Evolutionary conservation across 2,888 invertebrate genomes (phyloP).

Genomic region (Cetonia aurata): DNA sequence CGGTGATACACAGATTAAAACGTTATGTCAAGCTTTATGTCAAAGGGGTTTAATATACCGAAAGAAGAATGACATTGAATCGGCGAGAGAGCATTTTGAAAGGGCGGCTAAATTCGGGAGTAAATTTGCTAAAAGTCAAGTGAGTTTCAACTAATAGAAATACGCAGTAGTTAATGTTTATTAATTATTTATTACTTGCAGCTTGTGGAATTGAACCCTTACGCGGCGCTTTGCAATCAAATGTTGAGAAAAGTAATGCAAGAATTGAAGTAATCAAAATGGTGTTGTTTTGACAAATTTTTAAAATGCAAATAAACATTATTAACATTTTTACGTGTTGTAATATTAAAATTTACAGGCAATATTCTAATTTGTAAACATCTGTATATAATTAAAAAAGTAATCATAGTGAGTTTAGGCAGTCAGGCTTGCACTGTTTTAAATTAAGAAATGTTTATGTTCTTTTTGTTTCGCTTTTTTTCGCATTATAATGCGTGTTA

Average conservation of each 20-base stretch:
- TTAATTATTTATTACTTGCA: conserved; percentile 64
- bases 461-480: too few relatives aligned
- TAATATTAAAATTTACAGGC: too few relatives aligned
- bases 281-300: too few relatives aligned
- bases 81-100: conserved; percentile 82
- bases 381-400: too few relatives aligned
- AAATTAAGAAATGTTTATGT: too few relatives aligned
- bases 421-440: too few relatives aligned
- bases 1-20: conserved; percentile 68
- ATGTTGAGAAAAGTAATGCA: conserved; percentile 88
- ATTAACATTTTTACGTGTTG: too few relatives aligned
- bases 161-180: conserved; percentile 5
- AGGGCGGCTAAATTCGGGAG: conserved; percentile 86
- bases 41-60: conserved; percentile 86
- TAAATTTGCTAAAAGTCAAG: conserved; percentile 87
- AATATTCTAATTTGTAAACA: too few relatives aligned
- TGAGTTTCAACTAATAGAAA: conserved; percentile 57
- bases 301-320: too few relatives aligned
- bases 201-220: conserved; percentile 91
- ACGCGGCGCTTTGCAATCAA: conserved; percentile 95
- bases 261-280: conserved; percentile 53
- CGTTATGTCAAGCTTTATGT: conserved; percentile 83
- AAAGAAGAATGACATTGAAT: conserved; percentile 75
- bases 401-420: too few relatives aligned
- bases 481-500: too few relatives aligned